Evolutionary conservation across 2,888 invertebrate species (phyloP).

Genomic region (Masnerella sp.): DNA sequence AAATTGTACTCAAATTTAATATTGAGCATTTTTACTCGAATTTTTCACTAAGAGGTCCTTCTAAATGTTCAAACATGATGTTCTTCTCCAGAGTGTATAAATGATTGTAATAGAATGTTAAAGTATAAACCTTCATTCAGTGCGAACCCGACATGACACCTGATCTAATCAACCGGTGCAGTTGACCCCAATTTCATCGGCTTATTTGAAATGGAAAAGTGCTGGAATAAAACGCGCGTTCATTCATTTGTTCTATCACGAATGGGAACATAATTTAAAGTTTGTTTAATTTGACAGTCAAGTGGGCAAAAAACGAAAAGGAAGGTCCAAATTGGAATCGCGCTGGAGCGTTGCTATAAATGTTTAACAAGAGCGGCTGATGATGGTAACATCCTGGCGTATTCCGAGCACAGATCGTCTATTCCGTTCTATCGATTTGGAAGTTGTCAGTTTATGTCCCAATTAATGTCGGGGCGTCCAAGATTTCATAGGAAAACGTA

Average conservation of each 20-base stretch:
- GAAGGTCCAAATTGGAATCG: conserved; percentile 3
- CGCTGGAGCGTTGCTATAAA: conserved; percentile 16
- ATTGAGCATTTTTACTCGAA: no score
- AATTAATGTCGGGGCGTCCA: conserved; percentile 56
- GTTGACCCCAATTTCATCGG: no score
- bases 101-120: no score
- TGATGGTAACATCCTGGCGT: conserved; percentile 25
- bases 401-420: conserved; percentile 35
- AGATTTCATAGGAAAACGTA: conserved; percentile 58
- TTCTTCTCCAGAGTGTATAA: no score
- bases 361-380: conserved; percentile 34
- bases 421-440: conserved; percentile 44
- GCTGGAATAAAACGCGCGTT: no score
- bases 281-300: neutral
- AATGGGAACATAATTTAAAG: neutral
- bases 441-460: conserved; percentile 56
- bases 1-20: no score
- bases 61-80: no score
- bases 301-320: conserved; percentile 1
- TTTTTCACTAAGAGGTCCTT: no score
- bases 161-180: no score
- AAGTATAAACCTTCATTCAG: no score
- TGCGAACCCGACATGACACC: no score
- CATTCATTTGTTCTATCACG: neutral
- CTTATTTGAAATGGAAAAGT: no score